Conservation (phyloP, 2,113 vertebrate species). For the Syrmaticus mikado region DNA sequence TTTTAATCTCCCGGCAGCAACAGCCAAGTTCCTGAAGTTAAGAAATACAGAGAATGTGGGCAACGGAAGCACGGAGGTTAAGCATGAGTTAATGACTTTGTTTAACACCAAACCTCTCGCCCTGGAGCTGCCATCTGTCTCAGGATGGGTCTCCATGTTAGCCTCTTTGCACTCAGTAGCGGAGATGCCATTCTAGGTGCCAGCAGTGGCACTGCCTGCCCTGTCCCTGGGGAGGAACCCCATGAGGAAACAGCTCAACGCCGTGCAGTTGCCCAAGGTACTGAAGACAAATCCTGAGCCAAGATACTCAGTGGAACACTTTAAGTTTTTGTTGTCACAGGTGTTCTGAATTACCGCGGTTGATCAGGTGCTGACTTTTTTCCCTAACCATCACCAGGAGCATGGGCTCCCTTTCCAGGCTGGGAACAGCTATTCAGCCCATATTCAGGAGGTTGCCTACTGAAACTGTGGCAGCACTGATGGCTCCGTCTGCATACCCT, state of each 20-base stretch:
- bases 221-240: background rate
- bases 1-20: background rate
- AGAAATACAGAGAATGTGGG: background rate
- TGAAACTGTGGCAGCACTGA: fast-evolving
- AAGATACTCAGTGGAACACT: background rate
- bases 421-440: background rate
- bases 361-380: background rate
- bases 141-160: background rate
- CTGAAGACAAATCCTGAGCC: background rate
- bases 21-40: background rate
- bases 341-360: background rate
- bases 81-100: background rate
- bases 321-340: background rate
- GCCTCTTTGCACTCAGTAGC: background rate
- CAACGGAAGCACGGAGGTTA: background rate
- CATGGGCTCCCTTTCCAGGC: background rate
- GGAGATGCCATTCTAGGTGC: background rate
- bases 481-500: fast-evolving
- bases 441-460: background rate
- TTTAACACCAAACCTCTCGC: background rate
- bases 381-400: background rate
- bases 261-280: background rate
- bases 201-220: too few relatives aligned
- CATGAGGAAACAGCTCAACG: fast-evolving
- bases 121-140: background rate